Percentiles rank a stretch among this genome's conserved stretches.
These are phyloP conservation scores for Pteronotus mesoamericanus DNA, from an alignment of 2,797 vertebrate genomes.

Conservation along the genomic window DNA sequence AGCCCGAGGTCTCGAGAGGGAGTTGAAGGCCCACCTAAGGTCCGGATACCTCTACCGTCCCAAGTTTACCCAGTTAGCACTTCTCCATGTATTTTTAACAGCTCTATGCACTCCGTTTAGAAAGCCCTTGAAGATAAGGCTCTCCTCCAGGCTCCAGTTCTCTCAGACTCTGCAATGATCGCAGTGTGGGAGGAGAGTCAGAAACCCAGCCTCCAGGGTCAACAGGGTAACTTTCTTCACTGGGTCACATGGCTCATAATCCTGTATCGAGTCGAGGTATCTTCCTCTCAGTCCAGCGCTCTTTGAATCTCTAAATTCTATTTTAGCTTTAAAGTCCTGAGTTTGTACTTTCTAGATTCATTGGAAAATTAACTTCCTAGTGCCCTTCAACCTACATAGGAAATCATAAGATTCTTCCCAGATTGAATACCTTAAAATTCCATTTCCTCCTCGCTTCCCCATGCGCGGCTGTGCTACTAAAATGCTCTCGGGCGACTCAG, in stretches of 20 bases:
- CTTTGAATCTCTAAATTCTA: not conserved
- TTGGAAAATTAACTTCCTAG: not conserved
- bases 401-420: not conserved
- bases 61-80: not conserved
- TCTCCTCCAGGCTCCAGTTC: not conserved
- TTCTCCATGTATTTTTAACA: not conserved
- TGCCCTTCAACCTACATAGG: not conserved
- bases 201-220: not conserved
- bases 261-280: rapidly evolving
- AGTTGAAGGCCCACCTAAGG: not conserved
- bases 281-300: not conserved
- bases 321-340: not conserved
- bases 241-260: too few relatives aligned
- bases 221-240: not conserved
- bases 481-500: not conserved
- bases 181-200: not conserved
- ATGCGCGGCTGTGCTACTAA: rapidly evolving
- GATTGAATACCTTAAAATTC: not conserved
- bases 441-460: not conserved
- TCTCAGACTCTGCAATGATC: too few relatives aligned
- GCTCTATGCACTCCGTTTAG: not conserved
- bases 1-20: not conserved
- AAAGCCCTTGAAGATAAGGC: not conserved
- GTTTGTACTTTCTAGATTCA: not conserved
- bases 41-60: not conserved